A percentile compares a stretch with the other conserved stretches of the same genome.
phyloP scores from a whole-genome alignment of 2,113 vertebrate species.

The Ictidomys tridecemlineatus region DNA sequence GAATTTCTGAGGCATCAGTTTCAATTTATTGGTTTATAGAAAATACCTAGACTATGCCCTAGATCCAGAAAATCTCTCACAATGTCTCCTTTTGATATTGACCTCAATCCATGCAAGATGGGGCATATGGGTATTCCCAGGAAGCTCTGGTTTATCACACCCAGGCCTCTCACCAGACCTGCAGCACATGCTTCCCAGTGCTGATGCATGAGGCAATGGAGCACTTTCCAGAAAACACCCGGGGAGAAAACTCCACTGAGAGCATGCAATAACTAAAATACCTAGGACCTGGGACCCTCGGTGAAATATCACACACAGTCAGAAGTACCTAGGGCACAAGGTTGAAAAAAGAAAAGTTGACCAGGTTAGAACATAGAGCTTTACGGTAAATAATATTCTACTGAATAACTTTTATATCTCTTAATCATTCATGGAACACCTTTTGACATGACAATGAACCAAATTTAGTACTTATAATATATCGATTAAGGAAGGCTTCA shows the following conservation, averaged over 20 bases:
- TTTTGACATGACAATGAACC: neutral
- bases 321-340: neutral
- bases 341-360: neutral
- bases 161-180: neutral
- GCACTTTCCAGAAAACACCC: neutral
- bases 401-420: neutral
- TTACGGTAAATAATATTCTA: neutral
- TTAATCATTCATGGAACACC: neutral
- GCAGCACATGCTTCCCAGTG: neutral
- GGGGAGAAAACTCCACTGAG: neutral
- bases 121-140: neutral
- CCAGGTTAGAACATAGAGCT: neutral
- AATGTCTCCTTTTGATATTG: neutral
- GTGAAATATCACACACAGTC: neutral
- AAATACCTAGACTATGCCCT: neutral
- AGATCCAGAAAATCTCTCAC: neutral
- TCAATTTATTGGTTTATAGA: neutral
- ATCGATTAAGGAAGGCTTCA: neutral
- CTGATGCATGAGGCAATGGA: neutral
- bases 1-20: neutral
- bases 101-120: neutral
- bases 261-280: neutral
- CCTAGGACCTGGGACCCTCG: neutral
- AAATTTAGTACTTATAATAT: neutral
- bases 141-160: rapidly evolving